Percentiles rank a stretch among this genome's conserved stretches.
Evolutionary conservation across 2,113 vertebrate species (phyloP).

Genomic region (Eidolon helvum): DNA sequence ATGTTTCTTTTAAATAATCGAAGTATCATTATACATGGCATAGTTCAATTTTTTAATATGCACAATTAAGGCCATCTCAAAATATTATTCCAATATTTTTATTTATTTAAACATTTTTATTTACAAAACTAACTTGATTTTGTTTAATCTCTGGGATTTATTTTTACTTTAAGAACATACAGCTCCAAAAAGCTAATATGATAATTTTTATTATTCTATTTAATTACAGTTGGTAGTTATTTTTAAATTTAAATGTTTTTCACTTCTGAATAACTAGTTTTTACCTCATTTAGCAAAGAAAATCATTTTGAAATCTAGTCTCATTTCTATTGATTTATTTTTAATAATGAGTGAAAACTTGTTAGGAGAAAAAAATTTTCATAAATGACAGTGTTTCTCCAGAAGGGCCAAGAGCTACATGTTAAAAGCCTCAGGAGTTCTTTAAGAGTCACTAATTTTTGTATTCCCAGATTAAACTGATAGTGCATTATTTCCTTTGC

Average conservation of each 20-base stretch:
- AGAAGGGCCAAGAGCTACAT: background rate
- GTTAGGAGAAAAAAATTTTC: background rate
- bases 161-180: conserved; percentile 1
- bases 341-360: conserved; percentile 35
- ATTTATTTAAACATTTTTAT: background rate
- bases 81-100: background rate
- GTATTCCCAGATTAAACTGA: background rate
- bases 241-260: conserved; percentile 3
- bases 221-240: background rate
- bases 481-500: background rate
- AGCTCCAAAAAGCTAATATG: background rate
- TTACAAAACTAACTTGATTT: conserved; percentile 25
- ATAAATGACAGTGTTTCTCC: background rate
- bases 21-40: background rate
- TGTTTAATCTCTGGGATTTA: conserved; percentile 8
- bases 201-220: background rate
- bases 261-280: background rate
- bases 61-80: background rate
- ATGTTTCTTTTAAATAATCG: background rate
- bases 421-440: background rate
- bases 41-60: conserved; percentile 8
- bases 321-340: conserved; percentile 37
- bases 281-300: conserved; percentile 17
- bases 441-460: background rate
- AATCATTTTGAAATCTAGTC: background rate